phyloP scores from a whole-genome alignment of 2,797 vertebrate genomes.

The Notoglanidium macrostoma region DNA sequence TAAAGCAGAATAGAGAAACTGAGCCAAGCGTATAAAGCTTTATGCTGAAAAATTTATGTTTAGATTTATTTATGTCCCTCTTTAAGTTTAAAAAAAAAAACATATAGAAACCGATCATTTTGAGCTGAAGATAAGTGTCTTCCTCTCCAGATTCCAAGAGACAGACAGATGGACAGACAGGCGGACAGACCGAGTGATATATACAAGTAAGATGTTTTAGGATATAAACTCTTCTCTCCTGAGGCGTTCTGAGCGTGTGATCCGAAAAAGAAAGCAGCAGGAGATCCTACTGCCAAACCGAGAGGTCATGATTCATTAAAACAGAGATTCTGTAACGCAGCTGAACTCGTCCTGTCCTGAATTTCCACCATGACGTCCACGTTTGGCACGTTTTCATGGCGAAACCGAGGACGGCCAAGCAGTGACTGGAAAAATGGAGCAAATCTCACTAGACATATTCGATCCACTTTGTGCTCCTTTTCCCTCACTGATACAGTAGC shows the following conservation, averaged over 20 bases:
- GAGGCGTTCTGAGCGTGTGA: neutral
- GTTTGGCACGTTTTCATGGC: neutral
- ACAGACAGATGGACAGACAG: neutral
- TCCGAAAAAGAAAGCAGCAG: slow-evolving; percentile 19
- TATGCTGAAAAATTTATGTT: slow-evolving; percentile 6
- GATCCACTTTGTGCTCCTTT: slow-evolving; percentile 7
- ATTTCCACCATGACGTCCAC: slow-evolving; percentile 34
- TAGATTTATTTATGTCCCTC: neutral
- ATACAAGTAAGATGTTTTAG: slow-evolving; percentile 28
- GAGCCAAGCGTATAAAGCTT: slow-evolving; percentile 14
- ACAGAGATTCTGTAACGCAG: slow-evolving; percentile 14
- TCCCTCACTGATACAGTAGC: slow-evolving; percentile 23
- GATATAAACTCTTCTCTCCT: slow-evolving; percentile 9
- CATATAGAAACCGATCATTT: neutral
- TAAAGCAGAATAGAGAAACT: neutral
- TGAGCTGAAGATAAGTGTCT: neutral
- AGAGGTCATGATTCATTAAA: slow-evolving; percentile 38
- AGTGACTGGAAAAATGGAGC: slow-evolving; percentile 25
- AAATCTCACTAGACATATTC: slow-evolving; percentile 24
- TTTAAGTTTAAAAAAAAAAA: neutral
- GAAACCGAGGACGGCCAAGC: slow-evolving; percentile 11
- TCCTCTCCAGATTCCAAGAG: neutral
- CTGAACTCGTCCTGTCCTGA: slow-evolving; percentile 26
- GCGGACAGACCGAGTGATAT: neutral
- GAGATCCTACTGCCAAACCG: slow-evolving; percentile 1